Evolutionary conservation across 2,888 invertebrate species (phyloP).

Genomic region (Eledona agricola): DNA sequence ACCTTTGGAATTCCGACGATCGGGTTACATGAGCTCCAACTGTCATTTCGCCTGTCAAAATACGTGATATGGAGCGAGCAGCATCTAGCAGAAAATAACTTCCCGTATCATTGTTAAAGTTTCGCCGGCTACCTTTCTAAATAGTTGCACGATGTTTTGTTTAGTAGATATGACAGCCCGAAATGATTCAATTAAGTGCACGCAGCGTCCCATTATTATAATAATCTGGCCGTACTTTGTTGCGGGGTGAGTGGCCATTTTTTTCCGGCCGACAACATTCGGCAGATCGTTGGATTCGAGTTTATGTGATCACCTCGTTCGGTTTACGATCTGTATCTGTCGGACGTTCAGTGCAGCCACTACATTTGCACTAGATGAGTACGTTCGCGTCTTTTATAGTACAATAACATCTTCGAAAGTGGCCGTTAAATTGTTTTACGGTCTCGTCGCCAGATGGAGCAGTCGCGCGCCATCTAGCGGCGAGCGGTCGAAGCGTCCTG

Average conservation of each 20-base stretch:
- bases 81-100: not conserved
- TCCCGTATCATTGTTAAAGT: conserved; percentile 1
- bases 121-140: too few species aligned
- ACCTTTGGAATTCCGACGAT: not conserved
- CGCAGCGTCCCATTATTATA: too few species aligned
- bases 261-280: too few species aligned
- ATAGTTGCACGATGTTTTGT: too few species aligned
- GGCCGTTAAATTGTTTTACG: conserved; percentile 61
- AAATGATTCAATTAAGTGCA: too few species aligned
- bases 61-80: not conserved
- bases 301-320: conserved; percentile 56
- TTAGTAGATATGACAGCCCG: too few species aligned
- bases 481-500: conserved; percentile 21
- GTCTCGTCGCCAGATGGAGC: conserved; percentile 37
- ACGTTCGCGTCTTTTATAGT: conserved; percentile 60
- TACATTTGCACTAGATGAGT: conserved; percentile 60
- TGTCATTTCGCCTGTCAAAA: conserved; percentile 2
- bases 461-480: conserved; percentile 42
- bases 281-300: conserved; percentile 53
- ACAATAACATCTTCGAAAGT: conserved; percentile 61
- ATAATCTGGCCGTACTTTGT: too few species aligned
- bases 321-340: conserved; percentile 58
- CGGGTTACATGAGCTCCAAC: not conserved
- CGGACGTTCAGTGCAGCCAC: conserved; percentile 55
- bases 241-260: too few species aligned